Base-by-base conservation (phyloP, 2,113 vertebrate genomes). In the Oceanites oceanicus region DNA sequence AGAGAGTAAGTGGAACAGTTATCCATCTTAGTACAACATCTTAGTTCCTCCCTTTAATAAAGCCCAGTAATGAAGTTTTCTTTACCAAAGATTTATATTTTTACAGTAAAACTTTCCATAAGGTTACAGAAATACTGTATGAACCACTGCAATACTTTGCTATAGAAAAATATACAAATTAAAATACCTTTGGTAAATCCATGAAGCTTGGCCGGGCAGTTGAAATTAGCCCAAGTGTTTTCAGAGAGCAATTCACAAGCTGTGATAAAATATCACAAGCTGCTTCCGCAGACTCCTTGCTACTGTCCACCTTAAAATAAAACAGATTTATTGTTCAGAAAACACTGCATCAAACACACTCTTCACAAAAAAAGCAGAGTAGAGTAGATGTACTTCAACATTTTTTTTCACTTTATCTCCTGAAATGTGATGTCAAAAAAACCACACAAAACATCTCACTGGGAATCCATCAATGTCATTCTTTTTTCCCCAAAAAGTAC, bases 171-270 rank as follows among this genome's bases (percentile, higher is more conserved):
- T 25, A 67, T 3, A 49, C 8, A 22, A 23, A 72, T 27, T 71
- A 62, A 76, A 95, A 76, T 99, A 99, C 99, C 99, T 99, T 99
- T 93, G 99, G 99, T 96, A 99, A 98, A 97, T 99, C 99, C 99
- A 99, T 99, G 98, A 99, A 99, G 96, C 99, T 99, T 96, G 99
- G 99, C 74, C 99, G 98, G 85, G 99, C 99, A 44, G 99, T 99
- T 68, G 99, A 99, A 97, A 99, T 99, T 94, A 99, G 98, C 88
- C 99, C 99, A 94, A 99, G 98, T 49, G 99, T 99, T 98, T 99
- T 99, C 88, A 99, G 98, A 61, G 99, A 99, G 88, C 99, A 99
- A 49, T 99, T 99, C 91, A 99, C 99, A 96, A 99, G 98, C 94
- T 99, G 99, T 10, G 99, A 99, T 56, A 99, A 98, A 94, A 99